Evolutionary conservation across 2,113 vertebrate species (phyloP), one percentile per base, ranked within the genome.

Genomic region (Reinhardtius hippoglossoides): DNA sequence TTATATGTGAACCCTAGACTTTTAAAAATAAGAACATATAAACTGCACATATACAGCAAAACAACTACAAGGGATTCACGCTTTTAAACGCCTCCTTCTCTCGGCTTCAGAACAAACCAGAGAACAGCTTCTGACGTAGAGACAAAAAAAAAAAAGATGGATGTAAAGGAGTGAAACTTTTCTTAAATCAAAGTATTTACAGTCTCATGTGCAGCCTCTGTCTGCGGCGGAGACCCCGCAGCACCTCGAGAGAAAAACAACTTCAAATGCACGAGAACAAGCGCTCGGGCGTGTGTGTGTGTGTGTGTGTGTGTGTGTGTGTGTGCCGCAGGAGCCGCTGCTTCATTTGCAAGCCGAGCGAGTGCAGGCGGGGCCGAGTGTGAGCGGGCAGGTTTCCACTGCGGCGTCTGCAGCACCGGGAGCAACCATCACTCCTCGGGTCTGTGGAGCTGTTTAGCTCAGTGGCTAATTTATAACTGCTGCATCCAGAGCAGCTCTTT

Each of bases 181-280:
- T 31, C 52, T n/a, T 23, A 31, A 81, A 82, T 78, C 66, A 67
- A 81, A 81, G 78, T 54, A 55, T 64, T n/a, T 48, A 24, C 60
- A 55, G 52, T 73, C 40, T 24, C 10, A 58, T 69, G 65, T 80
- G 23, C 55, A 52, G 76, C 65, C 23, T 56, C 27, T 2, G 23
- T 80, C 50, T 77, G 9, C 13, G 3, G 12, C 48, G 58, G 56
- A 78, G 26, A 80, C 67, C 71, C 58, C n/a, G 20, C 56, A 71
- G 61, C 69, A 14, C 20, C 70, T 67, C 62, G 69, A 66, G 27
- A 57, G 23, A 78, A 76, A 85, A 83, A 80, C 52, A 67, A 54
- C 77, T 83, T 79, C 27, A 71, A 67, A 75, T 72, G 50, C 15
- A 63, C n/a, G 67, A 13, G 55, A 67, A 67, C 14, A 42, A 54